Percentiles rank a stretch among this genome's conserved stretches.
phyloP scores from a whole-genome alignment of 2,113 vertebrate species.

The Oreocharis arfaki region DNA sequence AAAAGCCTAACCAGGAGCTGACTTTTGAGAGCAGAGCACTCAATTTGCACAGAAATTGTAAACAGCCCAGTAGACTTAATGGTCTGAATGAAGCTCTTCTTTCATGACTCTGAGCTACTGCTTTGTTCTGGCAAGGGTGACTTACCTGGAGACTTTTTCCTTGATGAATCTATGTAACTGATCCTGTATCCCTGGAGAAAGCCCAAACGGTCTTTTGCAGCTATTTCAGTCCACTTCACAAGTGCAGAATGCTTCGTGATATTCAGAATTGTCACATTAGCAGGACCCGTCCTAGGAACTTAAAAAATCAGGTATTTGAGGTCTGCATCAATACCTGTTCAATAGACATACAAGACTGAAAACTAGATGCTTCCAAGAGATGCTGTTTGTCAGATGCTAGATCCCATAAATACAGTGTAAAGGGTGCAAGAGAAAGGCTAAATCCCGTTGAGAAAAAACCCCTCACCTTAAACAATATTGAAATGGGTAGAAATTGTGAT shows the following conservation, averaged over 20 bases:
- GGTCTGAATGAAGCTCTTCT: neutral
- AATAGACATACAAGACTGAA: neutral
- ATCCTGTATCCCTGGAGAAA: constrained; percentile 79
- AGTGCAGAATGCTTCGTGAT: constrained; percentile 65
- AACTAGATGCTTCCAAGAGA: neutral
- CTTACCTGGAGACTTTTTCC: constrained; percentile 32
- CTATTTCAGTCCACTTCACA: constrained; percentile 75
- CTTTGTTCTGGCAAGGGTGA: neutral
- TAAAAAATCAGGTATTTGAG: neutral
- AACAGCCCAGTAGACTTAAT: neutral
- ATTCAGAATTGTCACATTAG: constrained; percentile 65
- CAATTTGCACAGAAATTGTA: neutral
- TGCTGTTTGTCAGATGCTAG: neutral
- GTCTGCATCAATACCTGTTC: neutral
- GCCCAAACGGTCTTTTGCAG: constrained; percentile 71
- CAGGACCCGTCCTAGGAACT: constrained; percentile 75
- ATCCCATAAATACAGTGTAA: neutral
- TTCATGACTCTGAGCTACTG: neutral
- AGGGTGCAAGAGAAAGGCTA: neutral
- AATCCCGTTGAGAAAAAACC: neutral
- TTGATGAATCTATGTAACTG: constrained; percentile 37
- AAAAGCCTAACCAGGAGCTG: neutral
- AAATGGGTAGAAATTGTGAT: neutral
- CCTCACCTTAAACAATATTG: neutral
- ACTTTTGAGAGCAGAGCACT: neutral